Base-by-base conservation (phyloP, 1,140 invertebrate species). In the Drosophila sulfurigaster region DNA sequence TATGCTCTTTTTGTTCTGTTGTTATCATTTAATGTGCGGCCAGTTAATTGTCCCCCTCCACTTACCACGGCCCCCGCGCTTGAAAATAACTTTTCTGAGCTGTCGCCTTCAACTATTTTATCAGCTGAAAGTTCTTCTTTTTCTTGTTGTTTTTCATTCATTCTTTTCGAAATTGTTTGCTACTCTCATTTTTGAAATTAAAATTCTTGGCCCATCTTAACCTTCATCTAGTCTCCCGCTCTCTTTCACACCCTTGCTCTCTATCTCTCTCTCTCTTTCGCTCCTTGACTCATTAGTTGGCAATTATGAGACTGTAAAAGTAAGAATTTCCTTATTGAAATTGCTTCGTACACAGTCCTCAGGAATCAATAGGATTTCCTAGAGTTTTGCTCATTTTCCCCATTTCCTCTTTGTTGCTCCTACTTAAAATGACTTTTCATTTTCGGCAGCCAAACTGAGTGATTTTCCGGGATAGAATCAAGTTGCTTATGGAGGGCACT, bases 1-100 rank as follows among this genome's bases (percentile, higher is more conserved):
- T 52, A 13, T 41, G 32, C 43, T 43, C 15, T 57, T 57, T 32
- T 51, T 63, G 5, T 58, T 7, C 45, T 65, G 51, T 73, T 78
- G 78, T 82, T 82, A 87, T 82, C 77, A 87, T 87, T 82, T 75
- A 79, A 82, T 79, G 79, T 79, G 71, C 76, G 68, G 71, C 77
- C 81, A 82, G 82, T 87, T 82, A 87, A 87, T 87, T 87, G 77
- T 73, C 76, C 41, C 45, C 65, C n/a, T 13, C 45, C 64, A 7
- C 35, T 5, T 5, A 5, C 59, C 20, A 25, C 20, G 20, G 20
- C 13, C 10, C 8, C 13, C 20, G 25, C 51, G 13, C 13, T 56
- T 30, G 15, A 13, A 66, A 79, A 79, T 66, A 87, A 87, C 68
- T 81, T 80, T 69, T 32, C 58, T 54, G 52, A 60, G 70, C 77